phyloP scores from a whole-genome alignment of 2,113 vertebrate species.

The Furnarius figulus region DNA sequence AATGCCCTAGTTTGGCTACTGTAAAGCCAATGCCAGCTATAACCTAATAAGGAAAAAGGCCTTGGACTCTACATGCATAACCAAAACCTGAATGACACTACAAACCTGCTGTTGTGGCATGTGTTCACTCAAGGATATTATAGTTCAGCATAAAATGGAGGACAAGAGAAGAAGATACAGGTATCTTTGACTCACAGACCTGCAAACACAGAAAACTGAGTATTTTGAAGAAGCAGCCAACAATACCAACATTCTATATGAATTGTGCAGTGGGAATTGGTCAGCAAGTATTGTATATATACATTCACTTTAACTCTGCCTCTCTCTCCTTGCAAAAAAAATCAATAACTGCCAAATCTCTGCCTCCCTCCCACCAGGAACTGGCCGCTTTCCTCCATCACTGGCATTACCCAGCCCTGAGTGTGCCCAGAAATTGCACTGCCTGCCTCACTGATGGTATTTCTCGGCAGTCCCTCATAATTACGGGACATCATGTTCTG shows the following conservation, averaged over 20 bases:
- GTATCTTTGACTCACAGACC: not conserved
- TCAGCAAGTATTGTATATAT: not conserved
- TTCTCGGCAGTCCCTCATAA: conserved; percentile 3
- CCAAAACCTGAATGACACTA: not conserved
- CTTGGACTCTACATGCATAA: conserved; percentile 1
- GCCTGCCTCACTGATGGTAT: not conserved
- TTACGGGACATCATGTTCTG: not conserved
- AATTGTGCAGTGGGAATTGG: not conserved
- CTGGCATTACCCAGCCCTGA: not conserved
- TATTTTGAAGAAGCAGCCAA: not conserved
- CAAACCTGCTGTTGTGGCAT: conserved; percentile 19
- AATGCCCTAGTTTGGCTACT: conserved; percentile 18
- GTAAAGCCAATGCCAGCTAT: conserved; percentile 26
- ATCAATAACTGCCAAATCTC: not conserved
- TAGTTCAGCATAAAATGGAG: not conserved
- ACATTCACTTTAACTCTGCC: not conserved
- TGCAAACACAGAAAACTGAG: not conserved
- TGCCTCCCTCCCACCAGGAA: not conserved
- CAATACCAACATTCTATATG: not conserved
- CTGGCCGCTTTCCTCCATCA: not conserved
- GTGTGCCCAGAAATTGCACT: not conserved
- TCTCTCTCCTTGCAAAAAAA: not conserved
- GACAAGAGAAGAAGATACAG: not conserved
- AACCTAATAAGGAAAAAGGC: not conserved
- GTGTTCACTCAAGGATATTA: conserved; percentile 3